Evolutionary conservation across 2,888 invertebrate species (phyloP).

Genomic region (Cataglyphis livida): DNA sequence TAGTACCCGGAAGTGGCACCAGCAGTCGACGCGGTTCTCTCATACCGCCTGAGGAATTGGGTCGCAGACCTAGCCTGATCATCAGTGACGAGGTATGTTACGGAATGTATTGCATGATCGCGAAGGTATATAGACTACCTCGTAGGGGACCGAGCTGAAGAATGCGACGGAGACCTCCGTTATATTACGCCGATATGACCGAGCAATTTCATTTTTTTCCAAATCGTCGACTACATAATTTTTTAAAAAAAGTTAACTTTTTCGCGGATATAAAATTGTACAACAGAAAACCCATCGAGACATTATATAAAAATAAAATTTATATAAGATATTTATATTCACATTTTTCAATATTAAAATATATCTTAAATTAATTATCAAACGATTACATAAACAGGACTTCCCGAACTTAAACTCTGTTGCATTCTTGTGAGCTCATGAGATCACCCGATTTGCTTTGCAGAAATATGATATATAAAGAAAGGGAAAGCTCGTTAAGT

Average conservation of each 20-base stretch:
- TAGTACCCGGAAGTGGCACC: conserved; percentile 89
- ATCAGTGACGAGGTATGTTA: conserved; percentile 97
- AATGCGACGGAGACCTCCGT: conserved; percentile 36
- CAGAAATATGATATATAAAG: not conserved
- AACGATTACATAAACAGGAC: conserved; percentile 1
- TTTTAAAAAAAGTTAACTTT: not conserved
- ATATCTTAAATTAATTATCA: not conserved
- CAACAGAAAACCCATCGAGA: not conserved
- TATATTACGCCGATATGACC: not conserved
- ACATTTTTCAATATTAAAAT: not conserved
- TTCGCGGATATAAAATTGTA: not conserved
- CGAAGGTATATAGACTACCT: conserved; percentile 62
- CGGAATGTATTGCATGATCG: conserved; percentile 52
- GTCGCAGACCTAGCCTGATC: conserved; percentile 95
- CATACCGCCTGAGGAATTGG: conserved; percentile 95
- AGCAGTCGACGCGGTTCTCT: conserved; percentile 93
- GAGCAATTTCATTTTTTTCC: not conserved
- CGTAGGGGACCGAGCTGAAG: conserved; percentile 40
- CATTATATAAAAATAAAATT: not conserved
- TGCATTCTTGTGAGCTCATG: conserved; percentile 18
- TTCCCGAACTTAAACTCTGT: conserved; percentile 6
- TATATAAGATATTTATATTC: not conserved
- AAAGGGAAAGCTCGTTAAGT: conserved; percentile 43
- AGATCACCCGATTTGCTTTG: conserved; percentile 61
- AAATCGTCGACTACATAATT: not conserved